These are phyloP conservation scores for Podarcis siculus DNA, from an alignment of 2,797 vertebrate species.

Conservation along the genomic window DNA sequence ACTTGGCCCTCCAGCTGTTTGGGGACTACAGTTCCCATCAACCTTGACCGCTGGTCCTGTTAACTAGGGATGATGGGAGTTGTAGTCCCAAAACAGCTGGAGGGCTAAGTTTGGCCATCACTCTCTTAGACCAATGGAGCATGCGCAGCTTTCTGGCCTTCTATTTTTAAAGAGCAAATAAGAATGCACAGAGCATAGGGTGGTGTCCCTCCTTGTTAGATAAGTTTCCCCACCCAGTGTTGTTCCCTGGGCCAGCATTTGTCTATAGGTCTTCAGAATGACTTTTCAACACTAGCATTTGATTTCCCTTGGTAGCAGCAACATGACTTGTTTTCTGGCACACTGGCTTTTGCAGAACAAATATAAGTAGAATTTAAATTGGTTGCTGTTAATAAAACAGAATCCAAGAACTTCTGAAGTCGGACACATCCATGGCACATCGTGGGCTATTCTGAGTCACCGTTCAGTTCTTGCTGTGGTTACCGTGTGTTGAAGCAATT, in stretches of 20 bases:
- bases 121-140: not conserved
- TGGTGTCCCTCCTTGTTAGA: not conserved
- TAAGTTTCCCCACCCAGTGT: not conserved
- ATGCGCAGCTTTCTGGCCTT: not conserved
- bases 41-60: too few relatives aligned
- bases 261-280: slow-evolving; percentile 5
- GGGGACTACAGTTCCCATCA: too few relatives aligned
- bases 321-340: not conserved
- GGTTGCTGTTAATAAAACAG: slow-evolving; percentile 29
- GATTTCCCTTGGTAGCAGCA: not conserved
- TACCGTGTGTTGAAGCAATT: not conserved
- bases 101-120: too few relatives aligned
- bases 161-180: not conserved
- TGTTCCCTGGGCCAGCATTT: not conserved
- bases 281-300: not conserved
- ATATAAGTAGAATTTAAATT: slow-evolving; percentile 6
- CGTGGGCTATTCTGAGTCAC: not conserved
- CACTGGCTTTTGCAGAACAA: not conserved
- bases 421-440: not conserved
- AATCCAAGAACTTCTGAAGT: slow-evolving; percentile 7
- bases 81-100: too few relatives aligned
- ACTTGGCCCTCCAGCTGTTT: too few relatives aligned
- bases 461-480: not conserved
- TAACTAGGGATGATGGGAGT: too few relatives aligned
- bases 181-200: not conserved